Base-by-base conservation (phyloP, 2,113 vertebrate species). In the Sebastes fasciatus region DNA sequence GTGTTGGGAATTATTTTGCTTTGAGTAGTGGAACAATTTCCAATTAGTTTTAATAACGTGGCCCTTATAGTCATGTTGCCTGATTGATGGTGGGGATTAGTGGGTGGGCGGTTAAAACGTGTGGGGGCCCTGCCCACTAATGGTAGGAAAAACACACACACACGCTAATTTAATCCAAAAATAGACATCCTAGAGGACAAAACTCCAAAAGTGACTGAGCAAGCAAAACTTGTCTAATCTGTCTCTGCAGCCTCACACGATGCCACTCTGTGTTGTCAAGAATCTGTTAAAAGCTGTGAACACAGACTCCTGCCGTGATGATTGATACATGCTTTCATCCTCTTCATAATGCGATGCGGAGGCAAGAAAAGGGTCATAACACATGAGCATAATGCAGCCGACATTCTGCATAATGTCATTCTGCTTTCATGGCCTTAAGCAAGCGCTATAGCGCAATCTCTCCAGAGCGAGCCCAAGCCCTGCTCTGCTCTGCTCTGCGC, bases 31-130 rank as follows among this genome's bases (percentile, higher is more conserved):
- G 87, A 80, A 58, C 26, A 12, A 21, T 84, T 90, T 87, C 84
- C 60, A 81, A 77, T 86, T 86, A 63, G 84, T 86, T 85, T 83
- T 68, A 88, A 84, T 67, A 80, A 70, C 51, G 66, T 70, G 13
- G 66, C 57, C 40, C 78, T 86, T 60, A 42, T 8, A 81, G 77
- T 68, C 62, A 46, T 74, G n/a, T 64, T 78, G 51, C 75, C 16
- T 84, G 86, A 90, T 60, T 72, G 85, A 90, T 89, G 79, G 65
- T 9, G 55, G 74, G 78, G 71, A 79, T 90, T 90, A 86, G 70
- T 46, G 0, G 0, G 60, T 77, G 69, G 80, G 76, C 72, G 61
- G 80, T 70, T 46, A n/a, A 80, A 70, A 77, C 66, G 74, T 76
- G 82, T 46, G 70, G 74, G 74, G 68, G 52, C 55, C 13, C 54